phyloP scores from a whole-genome alignment of 2,888 invertebrate species.

The Drosophila paramelanica region DNA sequence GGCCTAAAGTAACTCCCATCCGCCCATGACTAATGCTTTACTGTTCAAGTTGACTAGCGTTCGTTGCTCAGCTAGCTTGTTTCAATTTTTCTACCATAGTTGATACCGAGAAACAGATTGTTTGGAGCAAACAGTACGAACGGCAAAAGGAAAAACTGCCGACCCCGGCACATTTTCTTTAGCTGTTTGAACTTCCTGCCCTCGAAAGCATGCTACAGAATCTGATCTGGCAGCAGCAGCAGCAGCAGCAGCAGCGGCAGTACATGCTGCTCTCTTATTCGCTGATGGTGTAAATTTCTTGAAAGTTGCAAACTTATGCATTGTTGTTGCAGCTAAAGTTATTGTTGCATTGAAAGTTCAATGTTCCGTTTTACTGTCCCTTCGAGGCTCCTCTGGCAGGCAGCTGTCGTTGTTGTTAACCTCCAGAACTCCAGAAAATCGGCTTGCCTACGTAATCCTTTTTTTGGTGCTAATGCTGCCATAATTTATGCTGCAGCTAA shows the following conservation, averaged over 20 bases:
- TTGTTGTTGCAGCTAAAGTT: constrained; percentile 58
- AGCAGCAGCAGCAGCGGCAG: constrained; percentile 11
- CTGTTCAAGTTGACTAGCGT: constrained; percentile 64
- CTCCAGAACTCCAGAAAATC: constrained; percentile 14
- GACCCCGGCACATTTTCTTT: constrained; percentile 70
- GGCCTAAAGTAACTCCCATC: constrained; percentile 24
- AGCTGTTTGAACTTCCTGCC: constrained; percentile 65
- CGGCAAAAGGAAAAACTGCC: constrained; percentile 59
- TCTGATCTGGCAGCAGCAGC: constrained; percentile 31
- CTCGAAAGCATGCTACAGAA: constrained; percentile 21
- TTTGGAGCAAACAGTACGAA: constrained; percentile 65
- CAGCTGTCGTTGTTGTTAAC: constrained; percentile 43
- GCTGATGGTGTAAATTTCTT: constrained; percentile 82
- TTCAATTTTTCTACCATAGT: constrained; percentile 69
- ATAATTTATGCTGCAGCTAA: constrained; percentile 69
- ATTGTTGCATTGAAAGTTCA: constrained; percentile 53
- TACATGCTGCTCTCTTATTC: constrained; percentile 62
- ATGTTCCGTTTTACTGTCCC: constrained; percentile 56
- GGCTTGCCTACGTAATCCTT: constrained; percentile 18
- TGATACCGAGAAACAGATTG: constrained; percentile 75
- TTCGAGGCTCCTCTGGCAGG: constrained; percentile 23
- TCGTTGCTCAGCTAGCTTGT: constrained; percentile 64
- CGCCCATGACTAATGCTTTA: constrained; percentile 46
- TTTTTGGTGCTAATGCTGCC: constrained; percentile 21
- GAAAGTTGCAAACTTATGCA: constrained; percentile 72